Base-by-base conservation (phyloP, 2,797 vertebrate genomes). In the Muscicapa comitata region DNA sequence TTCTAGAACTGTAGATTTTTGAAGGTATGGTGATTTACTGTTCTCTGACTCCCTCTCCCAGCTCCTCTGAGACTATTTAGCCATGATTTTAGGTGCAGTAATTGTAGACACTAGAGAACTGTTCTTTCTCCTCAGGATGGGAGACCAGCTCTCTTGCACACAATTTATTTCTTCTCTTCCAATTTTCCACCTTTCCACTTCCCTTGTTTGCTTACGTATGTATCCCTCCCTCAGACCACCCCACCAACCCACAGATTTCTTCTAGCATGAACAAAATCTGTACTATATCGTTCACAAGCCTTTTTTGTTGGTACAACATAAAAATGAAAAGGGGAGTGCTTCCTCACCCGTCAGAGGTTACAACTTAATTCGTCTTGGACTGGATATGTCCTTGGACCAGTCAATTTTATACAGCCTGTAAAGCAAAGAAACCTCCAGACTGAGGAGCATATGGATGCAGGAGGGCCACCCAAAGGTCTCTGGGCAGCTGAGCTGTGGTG, bases 401-500 rank as follows among this genome's bases (percentile, higher is more conserved):
- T 40, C 20, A 24, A 2, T n/a, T 45, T 10, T 25, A 38, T 13
- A 13, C 13, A 42, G 7, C 57, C 26, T 23, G 9, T 17, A 18
- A 33, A 13, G 28, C 17, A 33, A 35, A 54, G 43, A 9, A 14
- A 20, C 1, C 0, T 19, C 15, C 58, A 48, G 11, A 33, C 2
- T 4, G 42, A 86, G 76, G 12, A 79, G 33, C 7, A n/a, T 1
- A 4, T 3, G 20, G 11, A 13, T 50, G 38, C 35, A 29, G 17
- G 0, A 1, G 42, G 31, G 16, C 17, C 12, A 11, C 16, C 61
- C 5, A 14, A 50, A 51, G 2, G 12, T 59, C 28, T 81, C 25
- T 2, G 2, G 4, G 23, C 48, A 35, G 8, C 18, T 58, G 31
- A 45, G 40, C 43, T 10, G 0, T 4, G 21, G n/a, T 0, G 3